Percentiles rank a stretch among this genome's conserved stretches.
Evolutionary conservation across 1,140 invertebrate species (phyloP).

Genomic region (Berghia stephanieae): DNA sequence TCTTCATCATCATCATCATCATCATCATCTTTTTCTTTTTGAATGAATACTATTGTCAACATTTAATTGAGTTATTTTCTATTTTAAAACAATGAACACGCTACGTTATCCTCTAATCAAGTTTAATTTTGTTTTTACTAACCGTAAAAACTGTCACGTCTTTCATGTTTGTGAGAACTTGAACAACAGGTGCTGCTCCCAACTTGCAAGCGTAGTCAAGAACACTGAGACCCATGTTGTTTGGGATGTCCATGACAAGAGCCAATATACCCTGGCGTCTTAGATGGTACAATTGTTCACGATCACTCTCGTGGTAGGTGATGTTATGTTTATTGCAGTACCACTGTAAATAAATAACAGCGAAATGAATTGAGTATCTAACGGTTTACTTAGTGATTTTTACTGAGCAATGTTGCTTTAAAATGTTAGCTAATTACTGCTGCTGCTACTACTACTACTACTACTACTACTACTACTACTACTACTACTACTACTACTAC

Average conservation of each 20-base stretch:
- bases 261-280: constrained; percentile 41
- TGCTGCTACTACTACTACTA: constrained; percentile 22
- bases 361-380: too few species aligned
- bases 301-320: not conserved
- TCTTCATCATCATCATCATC: not conserved
- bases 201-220: constrained; percentile 46
- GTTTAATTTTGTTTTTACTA: not conserved
- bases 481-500: constrained; percentile 15
- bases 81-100: too few species aligned
- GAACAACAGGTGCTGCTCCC: constrained; percentile 17
- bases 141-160: constrained; percentile 24
- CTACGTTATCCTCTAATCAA: too few species aligned
- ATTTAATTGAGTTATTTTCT: too few species aligned
- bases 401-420: too few species aligned
- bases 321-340: not conserved
- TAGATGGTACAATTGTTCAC: not conserved
- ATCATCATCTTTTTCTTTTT: constrained; percentile 9
- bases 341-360: too few species aligned
- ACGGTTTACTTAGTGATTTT: too few species aligned
- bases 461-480: constrained; percentile 27
- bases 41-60: not conserved
- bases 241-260: constrained; percentile 41
- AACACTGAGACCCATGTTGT: constrained; percentile 46
- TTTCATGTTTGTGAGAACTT: constrained; percentile 14
- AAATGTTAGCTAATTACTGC: too few species aligned